phyloP scores from a whole-genome alignment of 2,113 vertebrate species.

The Callionymus lyra region DNA sequence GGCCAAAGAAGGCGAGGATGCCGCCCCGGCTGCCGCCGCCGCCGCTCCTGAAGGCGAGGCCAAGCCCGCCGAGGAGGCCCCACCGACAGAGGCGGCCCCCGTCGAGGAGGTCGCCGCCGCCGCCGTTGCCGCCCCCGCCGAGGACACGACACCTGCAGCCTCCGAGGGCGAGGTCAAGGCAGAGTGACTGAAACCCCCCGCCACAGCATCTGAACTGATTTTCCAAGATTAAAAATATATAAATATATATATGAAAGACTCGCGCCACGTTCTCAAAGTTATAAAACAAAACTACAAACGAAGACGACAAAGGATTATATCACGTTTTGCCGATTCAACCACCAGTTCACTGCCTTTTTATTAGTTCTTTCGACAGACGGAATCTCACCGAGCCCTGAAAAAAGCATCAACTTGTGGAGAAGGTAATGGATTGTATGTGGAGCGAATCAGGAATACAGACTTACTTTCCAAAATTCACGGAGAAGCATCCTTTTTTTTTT shows the following conservation, averaged over 20 bases:
- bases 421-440: conserved; percentile 47
- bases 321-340: conserved; percentile 65
- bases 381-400: conserved; percentile 53
- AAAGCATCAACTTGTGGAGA: conserved; percentile 41
- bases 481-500: conserved; percentile 54
- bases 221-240: conserved; percentile 74
- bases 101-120: conserved; percentile 50
- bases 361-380: conserved; percentile 53
- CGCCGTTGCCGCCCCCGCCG: conserved; percentile 48
- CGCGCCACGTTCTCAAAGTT: conserved; percentile 68
- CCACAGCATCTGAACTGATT: conserved; percentile 62
- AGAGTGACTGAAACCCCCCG: conserved; percentile 68
- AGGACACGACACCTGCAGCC: conserved; percentile 64
- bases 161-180: conserved; percentile 67
- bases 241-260: conserved; percentile 74
- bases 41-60: conserved; percentile 44
- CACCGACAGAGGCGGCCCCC: conserved; percentile 19
- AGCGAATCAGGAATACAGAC: conserved; percentile 59
- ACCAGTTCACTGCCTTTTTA: conserved; percentile 66
- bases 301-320: conserved; percentile 63
- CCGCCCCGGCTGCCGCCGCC: conserved; percentile 12
- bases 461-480: conserved; percentile 51
- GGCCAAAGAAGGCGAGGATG: conserved; percentile 40
- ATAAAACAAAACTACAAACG: conserved; percentile 60
- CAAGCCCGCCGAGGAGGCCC: conserved; percentile 45